phyloP scores from a whole-genome alignment of 92 coral and sea anemone genomes.

The Epizoanthus stellaris region DNA sequence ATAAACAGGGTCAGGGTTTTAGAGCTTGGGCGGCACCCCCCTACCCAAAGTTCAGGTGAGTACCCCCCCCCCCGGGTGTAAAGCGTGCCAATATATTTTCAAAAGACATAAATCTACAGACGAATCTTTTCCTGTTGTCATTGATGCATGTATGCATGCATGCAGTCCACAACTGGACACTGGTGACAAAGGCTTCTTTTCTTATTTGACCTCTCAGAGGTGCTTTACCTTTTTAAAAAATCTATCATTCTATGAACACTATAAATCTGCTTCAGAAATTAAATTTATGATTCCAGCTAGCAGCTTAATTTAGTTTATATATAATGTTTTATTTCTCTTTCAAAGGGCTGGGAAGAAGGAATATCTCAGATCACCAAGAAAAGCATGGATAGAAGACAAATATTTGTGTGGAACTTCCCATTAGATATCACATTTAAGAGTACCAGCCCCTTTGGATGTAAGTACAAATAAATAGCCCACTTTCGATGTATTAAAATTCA shows the following conservation, averaged over 20 bases:
- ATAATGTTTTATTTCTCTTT: constrained; percentile 12
- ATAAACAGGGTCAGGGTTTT: too few relatives aligned
- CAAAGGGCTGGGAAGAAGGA: constrained; percentile 98
- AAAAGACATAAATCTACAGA: too few relatives aligned
- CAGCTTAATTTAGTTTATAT: neutral
- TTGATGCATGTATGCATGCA: too few relatives aligned
- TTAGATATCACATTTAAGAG: constrained; percentile 96
- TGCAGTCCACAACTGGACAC: too few relatives aligned
- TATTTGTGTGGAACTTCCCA: constrained; percentile 95
- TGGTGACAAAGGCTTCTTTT: neutral
- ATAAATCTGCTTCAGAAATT: neutral
- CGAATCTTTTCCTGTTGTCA: too few relatives aligned
- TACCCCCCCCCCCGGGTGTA: too few relatives aligned
- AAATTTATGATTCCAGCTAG: neutral
- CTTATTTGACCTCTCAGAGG: neutral
- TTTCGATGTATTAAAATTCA: too few relatives aligned
- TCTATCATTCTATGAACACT: neutral
- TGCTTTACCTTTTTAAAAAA: neutral
- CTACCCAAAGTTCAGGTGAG: too few relatives aligned
- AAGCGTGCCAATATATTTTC: too few relatives aligned
- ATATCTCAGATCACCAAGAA: constrained; percentile 95
- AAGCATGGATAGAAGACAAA: constrained; percentile 93
- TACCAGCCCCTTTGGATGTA: constrained; percentile 98
- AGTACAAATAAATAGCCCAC: constrained; percentile 53
- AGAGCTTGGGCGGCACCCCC: too few relatives aligned